Base-by-base conservation (phyloP, 1,140 invertebrate species). In the Apis laboriosa region DNA sequence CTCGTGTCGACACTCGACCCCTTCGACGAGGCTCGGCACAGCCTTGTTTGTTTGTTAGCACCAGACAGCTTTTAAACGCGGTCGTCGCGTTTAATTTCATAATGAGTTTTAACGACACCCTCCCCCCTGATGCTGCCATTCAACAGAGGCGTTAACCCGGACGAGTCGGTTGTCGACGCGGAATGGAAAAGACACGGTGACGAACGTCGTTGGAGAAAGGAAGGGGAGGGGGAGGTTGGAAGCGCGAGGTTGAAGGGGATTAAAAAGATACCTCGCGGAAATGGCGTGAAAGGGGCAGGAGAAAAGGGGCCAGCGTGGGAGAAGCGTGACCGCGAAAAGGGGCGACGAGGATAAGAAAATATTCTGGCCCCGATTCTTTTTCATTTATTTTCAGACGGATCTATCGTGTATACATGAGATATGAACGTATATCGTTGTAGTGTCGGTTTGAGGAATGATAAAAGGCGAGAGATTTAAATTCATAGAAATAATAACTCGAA, bases 81-180 rank as follows among this genome's bases (percentile, higher is more conserved):
- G 28, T 53, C 68, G 66, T 75, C 78, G 61, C 86, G 71, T 88
- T 88, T 88, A 88, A 88, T 88, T 88, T 75, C 67, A 83, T 87
- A 88, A 88, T 80, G 67, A 80, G 83, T 73, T 88, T 85, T 64
- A 77, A 88, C 83, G 86, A 79, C 56, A 87, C 71, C 70, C 24
- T 43, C 34, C 34, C 34, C 34, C 34, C 34, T 0, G 34, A 43
- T 43, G 51, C 56, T 58, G 43, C 28, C 75, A 87, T 87, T 85
- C 64, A 77, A 53, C 53, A 72, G 72, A n/a, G 61, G 70, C 63
- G 60, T 76, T 76, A 79, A 84, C 75, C 67, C 61, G 68, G 58
- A 9, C 58, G 73, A 80, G 63, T 75, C 53, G 64, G 74, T 86
- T 19, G 34, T 82, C n/a, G 34, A 71, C 66, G 61, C 51, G 49